Base-by-base conservation (phyloP, 2,113 vertebrate genomes). In the Pituophis catenifer region DNA sequence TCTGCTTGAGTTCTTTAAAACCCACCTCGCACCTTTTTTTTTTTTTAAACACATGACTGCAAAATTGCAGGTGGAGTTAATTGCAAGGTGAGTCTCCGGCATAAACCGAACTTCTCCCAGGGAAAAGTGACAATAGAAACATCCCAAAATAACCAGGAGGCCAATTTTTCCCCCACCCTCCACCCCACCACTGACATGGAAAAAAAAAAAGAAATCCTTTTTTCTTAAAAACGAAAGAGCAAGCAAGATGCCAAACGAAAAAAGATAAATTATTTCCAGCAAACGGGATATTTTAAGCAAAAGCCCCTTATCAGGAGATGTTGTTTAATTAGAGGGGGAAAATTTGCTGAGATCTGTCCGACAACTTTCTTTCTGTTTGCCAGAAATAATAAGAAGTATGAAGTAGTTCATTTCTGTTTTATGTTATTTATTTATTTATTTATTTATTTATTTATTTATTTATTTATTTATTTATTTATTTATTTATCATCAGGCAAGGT, bases 21-120 rank as follows among this genome's bases (percentile, higher is more conserved):
- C 81, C 2, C 33, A 87, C 24, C 81, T 24, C 17, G 0, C 11
- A 12, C n/a, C 13, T 15, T 75, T 33, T 19, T 17, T 57, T 19
- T 75, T 75, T 19, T 55, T 55, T 55, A 5, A 57, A 48, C 29
- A 4, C 87, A 48, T 65, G 55, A 57, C 44, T 52, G 17, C 85
- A 52, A 92, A 92, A 92, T 88, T 92, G 91, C 57, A 92, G 57
- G 85, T 65, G 33, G 44, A 23, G 6, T 53, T 88, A 88, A 92
- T 92, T 88, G 85, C 85, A 62, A 48, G 90, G 29, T 23, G 15
- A 11, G 23, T 58, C 11, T 59, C 8, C 26, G 19, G n/a, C 33
- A 19, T 33, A 26, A 21, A 57, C 24, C 24, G 48, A 33, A 87
- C 26, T 15, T 57, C 17, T 59, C 54, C 8, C 5, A 8, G 38